Percentiles rank a stretch among this genome's conserved stretches.
phyloP scores from a whole-genome alignment of 2,888 invertebrate genomes.

The Urechis unicinctus region DNA sequence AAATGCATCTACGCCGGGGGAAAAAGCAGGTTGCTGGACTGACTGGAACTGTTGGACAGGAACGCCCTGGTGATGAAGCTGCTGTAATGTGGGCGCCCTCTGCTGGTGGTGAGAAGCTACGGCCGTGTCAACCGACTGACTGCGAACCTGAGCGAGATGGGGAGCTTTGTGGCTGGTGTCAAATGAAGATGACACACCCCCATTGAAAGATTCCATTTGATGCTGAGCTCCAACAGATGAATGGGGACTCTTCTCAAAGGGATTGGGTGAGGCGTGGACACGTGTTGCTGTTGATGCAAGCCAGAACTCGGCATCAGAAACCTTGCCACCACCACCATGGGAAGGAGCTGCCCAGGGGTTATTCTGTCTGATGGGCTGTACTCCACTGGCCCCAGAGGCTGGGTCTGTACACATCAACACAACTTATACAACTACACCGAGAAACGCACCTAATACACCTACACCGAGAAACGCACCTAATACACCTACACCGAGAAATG shows the following conservation, averaged over 20 bases:
- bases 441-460: too few species aligned
- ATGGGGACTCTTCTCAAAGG: neutral
- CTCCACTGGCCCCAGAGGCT: conserved; percentile 20
- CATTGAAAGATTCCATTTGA: neutral
- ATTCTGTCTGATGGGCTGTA: too few species aligned
- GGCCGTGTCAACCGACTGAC: conserved; percentile 44
- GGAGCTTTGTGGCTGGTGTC: conserved; percentile 11
- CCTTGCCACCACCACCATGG: conserved; percentile 4
- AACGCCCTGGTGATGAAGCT: conserved; percentile 56
- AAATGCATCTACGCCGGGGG: conserved; percentile 61
- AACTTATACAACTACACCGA: too few species aligned
- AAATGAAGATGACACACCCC: neutral
- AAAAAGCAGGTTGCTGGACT: conserved; percentile 7
- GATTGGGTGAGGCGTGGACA: conserved; percentile 1
- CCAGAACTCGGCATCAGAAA: conserved; percentile 20
- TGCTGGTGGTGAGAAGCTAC: conserved; percentile 27
- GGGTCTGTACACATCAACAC: too few species aligned
- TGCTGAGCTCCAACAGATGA: neutral
- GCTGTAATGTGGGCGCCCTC: conserved; percentile 31
- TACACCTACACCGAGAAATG: too few species aligned
- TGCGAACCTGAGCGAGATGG: conserved; percentile 27
- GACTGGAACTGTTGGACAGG: conserved; percentile 13
- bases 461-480: too few species aligned
- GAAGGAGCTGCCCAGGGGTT: conserved; percentile 23
- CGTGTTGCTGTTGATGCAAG: conserved; percentile 2